These are phyloP conservation scores for Solenodon paradoxus DNA, from an alignment of 2,113 vertebrate species.

Conservation along the genomic window DNA sequence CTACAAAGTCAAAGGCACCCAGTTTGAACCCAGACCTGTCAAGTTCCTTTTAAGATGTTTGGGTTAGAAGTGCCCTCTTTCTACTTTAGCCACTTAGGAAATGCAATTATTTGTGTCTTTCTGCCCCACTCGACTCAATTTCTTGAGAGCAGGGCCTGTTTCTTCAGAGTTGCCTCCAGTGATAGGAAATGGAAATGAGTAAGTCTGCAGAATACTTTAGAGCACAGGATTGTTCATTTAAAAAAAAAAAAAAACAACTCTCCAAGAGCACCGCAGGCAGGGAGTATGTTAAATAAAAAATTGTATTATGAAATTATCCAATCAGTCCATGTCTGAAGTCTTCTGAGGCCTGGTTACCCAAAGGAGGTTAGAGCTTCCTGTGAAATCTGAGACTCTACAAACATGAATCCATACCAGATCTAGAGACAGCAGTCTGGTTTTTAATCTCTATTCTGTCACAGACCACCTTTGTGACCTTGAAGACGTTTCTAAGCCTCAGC, in stretches of 20 bases:
- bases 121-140: not conserved
- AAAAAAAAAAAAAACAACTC: not conserved
- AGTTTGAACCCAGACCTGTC: not conserved
- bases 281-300: not conserved
- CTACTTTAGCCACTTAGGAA: not conserved
- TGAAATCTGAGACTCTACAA: not conserved
- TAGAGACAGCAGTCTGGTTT: not conserved
- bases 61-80: not conserved
- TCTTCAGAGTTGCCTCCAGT: not conserved
- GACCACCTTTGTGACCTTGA: not conserved
- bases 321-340: not conserved
- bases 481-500: not conserved
- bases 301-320: not conserved
- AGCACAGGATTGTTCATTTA: not conserved
- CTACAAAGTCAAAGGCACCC: not conserved
- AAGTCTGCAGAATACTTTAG: not conserved
- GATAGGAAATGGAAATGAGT: not conserved
- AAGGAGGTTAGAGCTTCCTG: not conserved
- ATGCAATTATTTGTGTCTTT: not conserved
- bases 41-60: not conserved
- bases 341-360: not conserved
- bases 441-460: not conserved
- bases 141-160: not conserved
- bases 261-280: not conserved
- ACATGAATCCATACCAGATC: not conserved